Percentiles rank a stretch among this genome's conserved stretches.
phyloP scores from a whole-genome alignment of 2,797 vertebrate species.

The Acipenser oxyrinchus region DNA sequence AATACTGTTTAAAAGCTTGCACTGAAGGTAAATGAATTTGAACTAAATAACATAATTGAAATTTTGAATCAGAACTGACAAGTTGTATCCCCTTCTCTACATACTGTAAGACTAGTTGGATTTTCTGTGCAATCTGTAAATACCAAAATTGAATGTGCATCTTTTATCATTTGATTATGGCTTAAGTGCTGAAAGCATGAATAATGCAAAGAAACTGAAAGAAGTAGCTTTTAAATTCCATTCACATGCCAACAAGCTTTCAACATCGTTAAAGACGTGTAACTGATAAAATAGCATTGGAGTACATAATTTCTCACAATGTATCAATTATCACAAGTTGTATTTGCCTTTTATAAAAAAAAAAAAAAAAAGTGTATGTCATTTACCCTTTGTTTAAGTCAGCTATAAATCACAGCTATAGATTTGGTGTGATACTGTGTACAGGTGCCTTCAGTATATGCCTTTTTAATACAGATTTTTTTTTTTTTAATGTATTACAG shows the following conservation, averaged over 20 bases:
- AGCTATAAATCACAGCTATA: neutral
- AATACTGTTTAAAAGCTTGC: neutral
- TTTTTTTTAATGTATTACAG: too few relatives aligned
- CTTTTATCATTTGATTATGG: constrained; percentile 63
- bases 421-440: neutral
- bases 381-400: constrained; percentile 11
- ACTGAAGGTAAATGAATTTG: constrained; percentile 5
- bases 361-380: constrained; percentile 11
- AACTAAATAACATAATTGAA: constrained; percentile 6
- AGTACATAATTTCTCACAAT: neutral
- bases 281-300: constrained; percentile 36
- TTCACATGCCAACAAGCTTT: constrained; percentile 18
- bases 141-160: constrained; percentile 40
- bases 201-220: constrained; percentile 53
- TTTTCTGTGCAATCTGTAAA: constrained; percentile 39
- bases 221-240: constrained; percentile 42
- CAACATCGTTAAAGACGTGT: constrained; percentile 36
- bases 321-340: neutral
- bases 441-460: neutral
- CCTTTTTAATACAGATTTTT: too few relatives aligned
- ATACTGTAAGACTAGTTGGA: neutral
- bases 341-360: neutral
- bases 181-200: constrained; percentile 55
- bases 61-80: constrained; percentile 3
- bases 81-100: neutral